Evolutionary conservation across 2,797 vertebrate species (phyloP).

Genomic region (Labeo calbasu): DNA sequence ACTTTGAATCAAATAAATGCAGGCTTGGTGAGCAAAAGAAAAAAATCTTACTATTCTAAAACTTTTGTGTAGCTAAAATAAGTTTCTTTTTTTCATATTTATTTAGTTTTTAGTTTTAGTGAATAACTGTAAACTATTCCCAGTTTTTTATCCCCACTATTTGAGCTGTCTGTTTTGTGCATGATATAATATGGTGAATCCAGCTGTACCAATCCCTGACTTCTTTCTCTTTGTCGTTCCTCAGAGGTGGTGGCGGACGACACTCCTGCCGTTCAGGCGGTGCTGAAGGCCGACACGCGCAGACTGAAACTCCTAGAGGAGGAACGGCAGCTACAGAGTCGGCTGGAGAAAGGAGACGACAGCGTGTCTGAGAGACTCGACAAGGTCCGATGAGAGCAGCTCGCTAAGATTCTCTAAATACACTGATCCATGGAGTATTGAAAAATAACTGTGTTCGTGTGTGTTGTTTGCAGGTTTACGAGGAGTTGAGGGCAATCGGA

Average conservation of each 20-base stretch:
- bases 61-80: background rate
- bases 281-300: slow-evolving; percentile 89
- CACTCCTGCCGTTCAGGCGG: slow-evolving; percentile 89
- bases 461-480: slow-evolving; percentile 81
- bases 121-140: background rate
- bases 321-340: slow-evolving; percentile 83
- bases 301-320: slow-evolving; percentile 87
- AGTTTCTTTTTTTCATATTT: background rate
- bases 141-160: background rate
- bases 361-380: slow-evolving; percentile 83
- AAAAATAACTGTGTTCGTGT: background rate
- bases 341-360: slow-evolving; percentile 88
- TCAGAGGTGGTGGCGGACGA: slow-evolving; percentile 91
- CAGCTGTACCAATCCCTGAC: background rate
- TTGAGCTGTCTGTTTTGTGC: background rate
- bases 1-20: too few relatives aligned
- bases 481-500: slow-evolving; percentile 85
- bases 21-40: too few relatives aligned
- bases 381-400: slow-evolving; percentile 77
- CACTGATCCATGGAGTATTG: background rate
- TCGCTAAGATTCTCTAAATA: background rate
- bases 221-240: background rate
- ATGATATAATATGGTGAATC: background rate
- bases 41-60: too few relatives aligned
- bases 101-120: background rate